Evolutionary conservation across 2,113 vertebrate species (phyloP), one percentile per base, ranked within the genome.

Genomic region (Carassius carassius): DNA sequence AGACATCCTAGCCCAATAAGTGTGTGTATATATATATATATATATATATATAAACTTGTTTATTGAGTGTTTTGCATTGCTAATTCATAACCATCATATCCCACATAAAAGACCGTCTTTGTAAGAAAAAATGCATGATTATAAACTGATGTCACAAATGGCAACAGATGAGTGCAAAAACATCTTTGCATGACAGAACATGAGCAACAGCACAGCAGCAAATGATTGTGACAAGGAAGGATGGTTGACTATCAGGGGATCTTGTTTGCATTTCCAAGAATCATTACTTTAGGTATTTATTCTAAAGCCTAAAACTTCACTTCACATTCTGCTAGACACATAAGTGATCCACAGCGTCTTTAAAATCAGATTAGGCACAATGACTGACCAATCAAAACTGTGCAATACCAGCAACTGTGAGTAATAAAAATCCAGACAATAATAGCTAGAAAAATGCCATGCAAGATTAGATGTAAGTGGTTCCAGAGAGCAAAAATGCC

Each of bases 341-440:
- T 60, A 70, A 84, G 47, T 73, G 51, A 72, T 63, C 83, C 73
- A 78, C 23, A 58, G 25, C 60, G 1, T 60, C 65, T 58, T 47
- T 75, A 76, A 69, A 81, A 80, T 87, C 51, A 85, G 56, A 82
- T 85, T 54, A 77, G 54, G 41, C 14, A 29, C 19, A 70, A 84
- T 58, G 16, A 58, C 35, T 78, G 32, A 76, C 60, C 17, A 60
- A 62, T 25, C 9, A 47, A 86, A 86, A 44, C 84, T 88, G 35
- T 80, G 84, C 60, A 75, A 72, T 81, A 70, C 62, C 62, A 76
- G 32, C 73, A 78, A 78, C 47, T 82, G 78, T 29, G 19, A 84
- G 37, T 84, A 54, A 84, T 78, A 75, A 70, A 84, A 86, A 86
- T 58, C 76, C 81, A 79, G 82, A 83, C 76, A 86, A 79, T 51